These are phyloP conservation scores for Heliocidaris erythrogramma DNA, from an alignment of 35 echinoderm and acorn worm genomes.

Conservation along the genomic window DNA sequence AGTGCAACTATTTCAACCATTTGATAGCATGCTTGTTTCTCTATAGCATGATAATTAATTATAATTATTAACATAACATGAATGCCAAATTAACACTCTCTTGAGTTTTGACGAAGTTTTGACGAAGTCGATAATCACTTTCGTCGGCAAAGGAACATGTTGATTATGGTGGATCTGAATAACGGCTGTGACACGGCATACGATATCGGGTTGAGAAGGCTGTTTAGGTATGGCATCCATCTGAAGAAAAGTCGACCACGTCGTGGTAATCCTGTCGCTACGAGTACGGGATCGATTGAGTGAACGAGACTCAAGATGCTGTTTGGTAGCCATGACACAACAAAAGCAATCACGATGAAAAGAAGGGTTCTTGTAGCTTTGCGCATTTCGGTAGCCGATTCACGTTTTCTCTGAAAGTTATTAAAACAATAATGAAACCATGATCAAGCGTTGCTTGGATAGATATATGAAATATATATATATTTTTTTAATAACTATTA, in stretches of 20 bases:
- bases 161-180: background rate
- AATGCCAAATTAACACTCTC: too few relatives aligned
- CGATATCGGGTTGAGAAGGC: slow-evolving; percentile 24
- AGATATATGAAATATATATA: too few relatives aligned
- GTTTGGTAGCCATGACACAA: background rate
- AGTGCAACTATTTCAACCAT: too few relatives aligned
- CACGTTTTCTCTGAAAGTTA: background rate
- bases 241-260: background rate
- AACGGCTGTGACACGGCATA: background rate
- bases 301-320: background rate
- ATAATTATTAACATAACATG: too few relatives aligned
- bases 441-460: too few relatives aligned
- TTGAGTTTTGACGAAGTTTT: too few relatives aligned
- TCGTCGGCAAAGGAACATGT: background rate
- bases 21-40: too few relatives aligned
- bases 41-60: too few relatives aligned
- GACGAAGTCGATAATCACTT: background rate
- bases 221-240: background rate
- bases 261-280: background rate
- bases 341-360: background rate
- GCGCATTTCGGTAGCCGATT: background rate
- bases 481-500: too few relatives aligned
- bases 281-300: background rate
- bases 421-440: background rate
- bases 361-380: background rate